Evolutionary conservation across 2,797 vertebrate genomes (phyloP).

Genomic region (Danionella dracula): DNA sequence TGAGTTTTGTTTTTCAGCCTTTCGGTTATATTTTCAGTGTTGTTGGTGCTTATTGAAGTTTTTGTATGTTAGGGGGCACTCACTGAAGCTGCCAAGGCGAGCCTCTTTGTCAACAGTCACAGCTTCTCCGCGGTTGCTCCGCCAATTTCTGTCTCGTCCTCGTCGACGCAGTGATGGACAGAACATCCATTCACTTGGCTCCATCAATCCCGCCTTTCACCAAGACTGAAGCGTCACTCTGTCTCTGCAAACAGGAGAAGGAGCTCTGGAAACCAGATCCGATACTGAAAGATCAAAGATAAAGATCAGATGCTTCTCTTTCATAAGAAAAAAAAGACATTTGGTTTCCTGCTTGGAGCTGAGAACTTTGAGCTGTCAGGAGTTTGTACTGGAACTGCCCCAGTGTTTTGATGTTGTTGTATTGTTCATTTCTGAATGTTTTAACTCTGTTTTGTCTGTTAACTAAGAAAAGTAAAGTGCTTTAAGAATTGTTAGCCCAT

Average conservation of each 20-base stretch:
- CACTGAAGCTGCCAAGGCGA: conserved; percentile 1
- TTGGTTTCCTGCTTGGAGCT: neutral
- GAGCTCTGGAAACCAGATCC: neutral
- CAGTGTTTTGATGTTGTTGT: too few relatives aligned
- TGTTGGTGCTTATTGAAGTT: neutral
- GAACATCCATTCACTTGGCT: neutral
- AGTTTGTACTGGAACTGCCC: neutral
- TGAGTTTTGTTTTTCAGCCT: neutral
- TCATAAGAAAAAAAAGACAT: neutral
- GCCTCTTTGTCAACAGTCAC: conserved; percentile 8
- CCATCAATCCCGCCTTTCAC: conserved; percentile 13
- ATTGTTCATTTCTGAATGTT: too few relatives aligned
- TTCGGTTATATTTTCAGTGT: too few relatives aligned
- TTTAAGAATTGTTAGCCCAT: too few relatives aligned
- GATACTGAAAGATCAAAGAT: neutral
- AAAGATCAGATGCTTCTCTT: neutral
- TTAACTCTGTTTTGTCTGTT: too few relatives aligned
- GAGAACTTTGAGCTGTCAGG: neutral
- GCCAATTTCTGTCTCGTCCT: neutral
- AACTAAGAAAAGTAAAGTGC: too few relatives aligned
- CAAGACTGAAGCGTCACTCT: conserved; percentile 1
- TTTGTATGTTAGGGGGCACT: neutral
- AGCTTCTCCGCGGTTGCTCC: conserved; percentile 2
- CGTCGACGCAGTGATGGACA: conserved; percentile 21
- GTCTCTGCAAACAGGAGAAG: neutral